Conservation (phyloP, 2,888 invertebrate species). For the Stenotaenia linearis region DNA sequence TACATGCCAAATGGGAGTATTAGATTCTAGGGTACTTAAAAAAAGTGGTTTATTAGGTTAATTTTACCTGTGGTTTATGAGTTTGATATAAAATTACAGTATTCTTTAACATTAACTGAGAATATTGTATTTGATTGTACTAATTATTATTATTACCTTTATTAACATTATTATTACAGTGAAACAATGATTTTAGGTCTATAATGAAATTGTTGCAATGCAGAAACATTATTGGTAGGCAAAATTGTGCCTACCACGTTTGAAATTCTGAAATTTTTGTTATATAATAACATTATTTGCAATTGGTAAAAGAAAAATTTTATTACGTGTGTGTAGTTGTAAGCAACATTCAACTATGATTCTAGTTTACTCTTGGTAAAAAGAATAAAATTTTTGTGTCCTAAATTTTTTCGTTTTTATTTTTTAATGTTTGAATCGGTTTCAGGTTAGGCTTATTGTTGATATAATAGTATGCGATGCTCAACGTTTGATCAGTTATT, state of each 20-base stretch:
- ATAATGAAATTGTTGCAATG: background rate
- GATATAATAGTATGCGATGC: no score
- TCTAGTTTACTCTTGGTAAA: conserved; percentile 5
- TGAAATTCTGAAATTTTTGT: background rate
- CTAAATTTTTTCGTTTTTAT: background rate
- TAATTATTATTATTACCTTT: background rate
- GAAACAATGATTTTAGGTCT: background rate
- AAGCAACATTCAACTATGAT: conserved; percentile 3
- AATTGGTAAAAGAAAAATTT: background rate
- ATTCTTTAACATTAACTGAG: no score
- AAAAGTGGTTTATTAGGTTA: no score
- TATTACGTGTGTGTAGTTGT: conserved; percentile 4
- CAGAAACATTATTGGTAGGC: conserved; percentile 1
- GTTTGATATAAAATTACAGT: no score
- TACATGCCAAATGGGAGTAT: background rate
- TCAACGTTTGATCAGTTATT: background rate
- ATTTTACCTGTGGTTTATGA: no score
- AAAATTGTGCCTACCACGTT: conserved; percentile 1
- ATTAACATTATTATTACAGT: background rate
- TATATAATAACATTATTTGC: background rate
- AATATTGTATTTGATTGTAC: background rate
- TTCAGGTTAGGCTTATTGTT: background rate
- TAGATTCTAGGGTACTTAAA: background rate
- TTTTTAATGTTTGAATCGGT: background rate
- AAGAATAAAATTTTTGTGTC: background rate